phyloP scores from a whole-genome alignment of 1,140 invertebrate genomes.

The Pachypeltis micranthus region DNA sequence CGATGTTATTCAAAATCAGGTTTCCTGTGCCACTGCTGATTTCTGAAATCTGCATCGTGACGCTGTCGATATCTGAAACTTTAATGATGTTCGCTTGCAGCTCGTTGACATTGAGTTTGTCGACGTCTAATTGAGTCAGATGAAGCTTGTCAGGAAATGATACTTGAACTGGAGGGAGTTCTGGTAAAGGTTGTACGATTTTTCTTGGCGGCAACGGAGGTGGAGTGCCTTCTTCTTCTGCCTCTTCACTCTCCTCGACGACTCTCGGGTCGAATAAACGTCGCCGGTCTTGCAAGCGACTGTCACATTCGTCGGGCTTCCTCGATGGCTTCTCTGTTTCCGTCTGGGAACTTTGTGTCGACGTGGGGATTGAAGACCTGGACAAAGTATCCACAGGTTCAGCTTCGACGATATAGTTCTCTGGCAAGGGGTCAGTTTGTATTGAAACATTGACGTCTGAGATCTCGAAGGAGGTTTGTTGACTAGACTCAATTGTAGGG shows the following conservation, averaged over 20 bases:
- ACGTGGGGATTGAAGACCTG: too few species aligned
- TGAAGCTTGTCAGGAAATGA: constrained; percentile 41
- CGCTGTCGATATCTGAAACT: constrained; percentile 64
- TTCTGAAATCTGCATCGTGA: constrained; percentile 53
- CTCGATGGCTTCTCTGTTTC: background rate
- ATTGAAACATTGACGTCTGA: constrained; percentile 60
- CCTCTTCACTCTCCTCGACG: constrained; percentile 10
- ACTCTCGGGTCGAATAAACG: background rate
- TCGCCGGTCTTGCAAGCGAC: background rate
- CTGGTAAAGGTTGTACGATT: background rate
- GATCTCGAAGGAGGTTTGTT: constrained; percentile 19
- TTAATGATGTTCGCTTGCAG: constrained; percentile 61
- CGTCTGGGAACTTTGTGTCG: background rate
- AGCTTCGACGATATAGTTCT: constrained; percentile 39
- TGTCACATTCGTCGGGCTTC: background rate
- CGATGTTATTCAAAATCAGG: constrained; percentile 48
- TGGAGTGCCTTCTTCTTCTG: constrained; percentile 10
- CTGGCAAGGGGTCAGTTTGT: constrained; percentile 67
- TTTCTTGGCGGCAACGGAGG: constrained; percentile 2
- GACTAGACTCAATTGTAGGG: background rate
- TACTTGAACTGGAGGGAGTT: constrained; percentile 9
- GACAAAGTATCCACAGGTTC: constrained; percentile 11
- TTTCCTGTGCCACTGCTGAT: constrained; percentile 49
- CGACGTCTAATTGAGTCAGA: constrained; percentile 61
- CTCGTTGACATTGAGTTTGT: constrained; percentile 58